Base-by-base conservation (phyloP, 2,888 invertebrate species). In the Stenchaetothrips biformis region DNA sequence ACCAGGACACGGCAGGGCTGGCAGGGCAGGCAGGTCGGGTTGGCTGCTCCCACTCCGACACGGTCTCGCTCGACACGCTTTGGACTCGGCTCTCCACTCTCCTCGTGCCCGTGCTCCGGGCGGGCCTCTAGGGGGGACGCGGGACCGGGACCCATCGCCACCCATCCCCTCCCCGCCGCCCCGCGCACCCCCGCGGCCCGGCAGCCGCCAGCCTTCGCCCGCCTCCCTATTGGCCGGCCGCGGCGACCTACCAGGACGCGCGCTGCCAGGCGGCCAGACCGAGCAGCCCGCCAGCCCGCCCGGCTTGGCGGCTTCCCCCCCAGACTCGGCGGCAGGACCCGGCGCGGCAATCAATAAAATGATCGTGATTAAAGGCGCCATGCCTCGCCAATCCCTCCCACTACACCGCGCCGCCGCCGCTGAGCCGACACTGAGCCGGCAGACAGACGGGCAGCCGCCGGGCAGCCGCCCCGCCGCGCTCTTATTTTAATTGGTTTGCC, bases 231-330 rank as follows among this genome's bases (percentile, higher is more conserved):
- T 67, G 67, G 67, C 9, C n/a, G 21, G 7, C 67, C n/a, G n/a
- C 67, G 6, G 67, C 67, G 18, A 21, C 67, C 67, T n/a, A 67
- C 21, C n/a, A 21, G 21, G 67, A 67, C n/a, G n/a, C 21, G 18
- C n/a, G n/a, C 67, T 9, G n/a, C 21, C 67, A 67, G 67, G n/a
- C 67, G 67, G 67, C 67, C 18, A n/a, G 67, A 18, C 67, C n/a
- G 67, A 67, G 67, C 67, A 67, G 67, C 67, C 67, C 18, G 67
- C n/a, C 67, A 53, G 53, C 67, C 53, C 53, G 53, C 62, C 62
- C 18, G 67, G 7, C 67, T 21, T 7, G n/a, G 67, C 53, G 3
- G 53, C 53, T 53, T 11, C 53, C 53, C 53, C 49, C 53, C 53
- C 53, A 53, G 53, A 37, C 53, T 16, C 53, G 53, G 13, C 6